A percentile compares a stretch with the other conserved stretches of the same genome.
Evolutionary conservation across 2,113 vertebrate genomes (phyloP).

Genomic region (Trematomus loennbergii): DNA sequence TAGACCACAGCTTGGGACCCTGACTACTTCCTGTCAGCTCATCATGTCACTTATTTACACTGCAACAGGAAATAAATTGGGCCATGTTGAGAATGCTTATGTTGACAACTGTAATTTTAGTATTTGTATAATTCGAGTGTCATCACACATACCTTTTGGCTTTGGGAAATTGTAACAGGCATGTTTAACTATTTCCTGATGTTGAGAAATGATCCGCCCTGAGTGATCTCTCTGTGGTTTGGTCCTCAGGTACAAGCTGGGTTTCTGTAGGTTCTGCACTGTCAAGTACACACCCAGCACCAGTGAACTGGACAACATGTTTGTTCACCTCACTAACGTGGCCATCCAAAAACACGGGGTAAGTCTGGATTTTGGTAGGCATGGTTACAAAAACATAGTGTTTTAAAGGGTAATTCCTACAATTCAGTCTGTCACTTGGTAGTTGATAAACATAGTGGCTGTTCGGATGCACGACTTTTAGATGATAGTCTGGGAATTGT

Average conservation of each 20-base stretch:
- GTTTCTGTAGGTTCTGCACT: conserved; percentile 98
- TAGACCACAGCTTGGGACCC: no score
- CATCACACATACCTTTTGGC: background rate
- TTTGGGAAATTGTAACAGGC: background rate
- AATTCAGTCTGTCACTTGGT: background rate
- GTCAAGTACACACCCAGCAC: conserved; percentile 98
- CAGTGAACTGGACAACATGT: conserved; percentile 99
- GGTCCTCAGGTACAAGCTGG: conserved; percentile 92
- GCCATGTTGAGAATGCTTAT: no score
- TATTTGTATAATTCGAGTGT: no score
- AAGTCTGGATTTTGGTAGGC: conserved; percentile 17
- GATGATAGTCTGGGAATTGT: no score
- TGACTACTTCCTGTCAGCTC: no score
- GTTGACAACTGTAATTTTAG: no score
- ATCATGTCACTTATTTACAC: no score
- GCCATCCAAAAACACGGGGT: conserved; percentile 98
- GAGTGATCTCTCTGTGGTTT: background rate
- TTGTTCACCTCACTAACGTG: conserved; percentile 98
- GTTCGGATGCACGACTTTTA: background rate
- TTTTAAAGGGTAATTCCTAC: background rate
- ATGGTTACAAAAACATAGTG: no score
- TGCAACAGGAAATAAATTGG: no score
- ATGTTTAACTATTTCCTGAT: background rate
- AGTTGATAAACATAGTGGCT: background rate
- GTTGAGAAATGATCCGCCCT: no score